Percentiles rank a stretch among this genome's conserved stretches.
These are phyloP conservation scores for Drosophila ezoana DNA, from an alignment of 2,888 invertebrate genomes.

Conservation along the genomic window DNA sequence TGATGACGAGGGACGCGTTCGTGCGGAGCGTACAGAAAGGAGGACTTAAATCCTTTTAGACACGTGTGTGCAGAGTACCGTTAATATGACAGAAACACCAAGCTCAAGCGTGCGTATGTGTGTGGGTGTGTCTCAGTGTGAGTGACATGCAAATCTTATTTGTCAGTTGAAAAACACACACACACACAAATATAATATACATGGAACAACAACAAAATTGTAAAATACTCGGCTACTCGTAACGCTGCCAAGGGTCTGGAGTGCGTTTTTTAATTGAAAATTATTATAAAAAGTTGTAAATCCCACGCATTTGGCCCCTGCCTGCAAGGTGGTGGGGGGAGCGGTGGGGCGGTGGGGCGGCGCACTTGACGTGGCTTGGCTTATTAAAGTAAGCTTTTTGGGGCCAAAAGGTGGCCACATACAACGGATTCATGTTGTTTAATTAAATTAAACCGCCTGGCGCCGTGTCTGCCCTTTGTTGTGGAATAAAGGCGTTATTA, in stretches of 20 bases:
- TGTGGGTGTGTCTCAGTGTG: slow-evolving; percentile 30
- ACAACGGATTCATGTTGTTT: slow-evolving; percentile 77
- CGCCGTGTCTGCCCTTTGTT: slow-evolving; percentile 62
- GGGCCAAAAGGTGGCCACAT: slow-evolving; percentile 72
- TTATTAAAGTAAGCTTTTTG: slow-evolving; percentile 60
- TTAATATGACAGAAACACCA: slow-evolving; percentile 80
- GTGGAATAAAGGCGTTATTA: slow-evolving; percentile 76
- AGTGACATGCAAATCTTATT: slow-evolving; percentile 79
- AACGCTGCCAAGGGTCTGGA: slow-evolving; percentile 45
- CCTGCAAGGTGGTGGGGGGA: neutral
- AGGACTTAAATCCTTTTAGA: slow-evolving; percentile 78
- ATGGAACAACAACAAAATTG: slow-evolving; percentile 19
- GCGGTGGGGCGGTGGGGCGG: too few relatives aligned
- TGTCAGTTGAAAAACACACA: slow-evolving; percentile 51
- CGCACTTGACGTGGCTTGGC: slow-evolving; percentile 46
- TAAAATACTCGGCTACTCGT: slow-evolving; percentile 38
- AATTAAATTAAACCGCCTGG: slow-evolving; percentile 76
- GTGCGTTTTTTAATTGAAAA: slow-evolving; percentile 79
- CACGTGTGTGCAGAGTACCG: slow-evolving; percentile 80
- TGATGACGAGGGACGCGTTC: slow-evolving; percentile 50
- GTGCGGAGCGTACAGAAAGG: slow-evolving; percentile 64
- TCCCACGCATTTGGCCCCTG: slow-evolving; percentile 61
- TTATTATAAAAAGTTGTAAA: slow-evolving; percentile 79
- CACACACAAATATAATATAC: slow-evolving; percentile 13
- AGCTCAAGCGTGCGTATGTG: slow-evolving; percentile 63